Base-by-base conservation (phyloP, 2,113 vertebrate species). In the Anseranas semipalmata region DNA sequence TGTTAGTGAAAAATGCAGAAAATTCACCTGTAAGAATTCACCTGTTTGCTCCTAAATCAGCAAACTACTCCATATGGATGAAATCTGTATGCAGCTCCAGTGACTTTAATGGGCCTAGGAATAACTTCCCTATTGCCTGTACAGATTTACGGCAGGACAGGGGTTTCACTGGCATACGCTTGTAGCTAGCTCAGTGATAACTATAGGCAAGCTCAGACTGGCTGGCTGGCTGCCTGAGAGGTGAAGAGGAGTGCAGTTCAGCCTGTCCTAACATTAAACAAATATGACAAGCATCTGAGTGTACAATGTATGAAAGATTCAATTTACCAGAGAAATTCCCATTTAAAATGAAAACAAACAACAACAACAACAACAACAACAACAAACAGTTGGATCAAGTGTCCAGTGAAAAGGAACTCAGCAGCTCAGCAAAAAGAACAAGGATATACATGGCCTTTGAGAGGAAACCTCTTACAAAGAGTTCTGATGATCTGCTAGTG, bases 171-270 rank as follows among this genome's bases (percentile, higher is more conserved):
- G 65, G 43, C 46, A 77, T 0, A 0, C 15, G 30, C n/a, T 43
- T 50, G 30, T n/a, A 30, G 39, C 65, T 28, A 45, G 39, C 52
- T 66, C 25, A 9, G 52, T 10, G 58, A 14, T 24, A 33, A 30
- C 30, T 72, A 70, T 22, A 30, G 43, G 50, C 30, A 71, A 56
- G 45, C 74, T 90, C 41, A 82, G 56, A 37, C 13, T 46, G 79
- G 37, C 19, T 39, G 30, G n/a, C 35, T 0, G 1, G n/a, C 71
- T 89, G 58, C 41, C 22, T 58, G 46, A 0, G 0, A 71, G 33
- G 18, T 6, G 11, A 77, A 74, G 9, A 74, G 30, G 41, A 71
- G 55, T 2, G 3, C 52, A 56, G 63, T 25, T 76, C 68, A 60
- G 30, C 63, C 25, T 52, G 55, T 41, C n/a, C n/a, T n/a, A n/a